Evolutionary conservation across 2,888 invertebrate species (phyloP).

Genomic region (Drosophila neotestacea): DNA sequence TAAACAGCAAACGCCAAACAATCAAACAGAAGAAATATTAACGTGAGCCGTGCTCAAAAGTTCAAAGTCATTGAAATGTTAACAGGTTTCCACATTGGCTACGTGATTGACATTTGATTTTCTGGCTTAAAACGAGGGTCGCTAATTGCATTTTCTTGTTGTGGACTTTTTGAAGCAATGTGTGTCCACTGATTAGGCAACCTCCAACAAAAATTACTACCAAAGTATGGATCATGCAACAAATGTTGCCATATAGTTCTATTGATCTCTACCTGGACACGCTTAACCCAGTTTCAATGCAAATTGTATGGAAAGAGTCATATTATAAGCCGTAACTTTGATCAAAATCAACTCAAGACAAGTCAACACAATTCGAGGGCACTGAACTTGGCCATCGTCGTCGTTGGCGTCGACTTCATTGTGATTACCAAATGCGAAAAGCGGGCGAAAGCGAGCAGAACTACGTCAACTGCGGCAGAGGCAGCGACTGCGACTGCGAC

Average conservation of each 20-base stretch:
- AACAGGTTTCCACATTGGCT: conserved; percentile 66
- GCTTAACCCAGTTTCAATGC: conserved; percentile 77
- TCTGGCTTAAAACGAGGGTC: conserved; percentile 27
- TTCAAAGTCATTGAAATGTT: conserved; percentile 78
- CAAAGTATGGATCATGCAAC: conserved; percentile 23
- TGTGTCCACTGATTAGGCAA: conserved; percentile 38
- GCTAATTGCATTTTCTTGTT: conserved; percentile 69
- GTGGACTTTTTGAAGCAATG: conserved; percentile 33
- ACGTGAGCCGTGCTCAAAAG: conserved; percentile 47
- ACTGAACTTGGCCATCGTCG: conserved; percentile 73
- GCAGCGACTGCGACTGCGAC: conserved; percentile 4
- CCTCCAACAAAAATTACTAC: neutral
- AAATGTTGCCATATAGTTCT: conserved; percentile 16
- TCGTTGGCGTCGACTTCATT: conserved; percentile 33
- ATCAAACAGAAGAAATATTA: conserved; percentile 24
- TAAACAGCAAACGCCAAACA: conserved; percentile 36
- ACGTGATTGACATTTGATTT: conserved; percentile 74
- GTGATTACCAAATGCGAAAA: conserved; percentile 74
- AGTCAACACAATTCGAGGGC: conserved; percentile 77
- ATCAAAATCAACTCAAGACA: conserved; percentile 29
- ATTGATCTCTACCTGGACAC: conserved; percentile 40
- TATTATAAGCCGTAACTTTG: conserved; percentile 31
- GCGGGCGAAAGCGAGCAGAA: conserved; percentile 72
- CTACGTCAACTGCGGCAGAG: conserved; percentile 9
- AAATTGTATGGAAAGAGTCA: conserved; percentile 47